These are phyloP conservation scores for Heteromyza rotundicornis DNA, from an alignment of 2,888 invertebrate species.

Conservation along the genomic window DNA sequence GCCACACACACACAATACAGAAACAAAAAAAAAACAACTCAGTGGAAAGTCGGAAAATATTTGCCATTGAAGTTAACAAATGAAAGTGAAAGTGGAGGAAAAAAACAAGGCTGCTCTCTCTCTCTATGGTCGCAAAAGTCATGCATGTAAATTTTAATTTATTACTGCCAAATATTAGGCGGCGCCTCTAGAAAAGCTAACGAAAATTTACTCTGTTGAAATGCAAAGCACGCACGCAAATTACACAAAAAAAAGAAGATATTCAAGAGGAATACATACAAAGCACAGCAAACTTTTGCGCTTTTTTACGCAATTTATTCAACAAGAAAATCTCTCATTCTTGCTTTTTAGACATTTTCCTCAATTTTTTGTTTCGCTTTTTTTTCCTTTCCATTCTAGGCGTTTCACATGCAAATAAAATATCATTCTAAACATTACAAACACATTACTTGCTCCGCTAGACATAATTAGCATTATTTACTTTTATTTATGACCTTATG, in stretches of 20 bases:
- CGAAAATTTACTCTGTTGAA: background rate
- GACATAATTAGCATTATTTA: background rate
- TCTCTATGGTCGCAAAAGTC: too few relatives aligned
- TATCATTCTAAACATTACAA: background rate
- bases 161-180: background rate
- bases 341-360: background rate
- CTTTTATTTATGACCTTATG: background rate
- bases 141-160: background rate
- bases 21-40: slow-evolving; percentile 6
- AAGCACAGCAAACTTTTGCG: background rate
- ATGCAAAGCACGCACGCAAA: background rate
- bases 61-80: too few relatives aligned
- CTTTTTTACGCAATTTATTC: background rate
- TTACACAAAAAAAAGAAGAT: too few relatives aligned
- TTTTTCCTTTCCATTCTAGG: too few relatives aligned
- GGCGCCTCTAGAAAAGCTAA: background rate
- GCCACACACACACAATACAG: background rate
- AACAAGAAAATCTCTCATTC: background rate
- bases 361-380: too few relatives aligned
- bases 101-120: background rate
- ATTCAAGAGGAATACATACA: too few relatives aligned
- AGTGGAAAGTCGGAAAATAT: too few relatives aligned
- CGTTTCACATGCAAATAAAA: background rate
- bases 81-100: background rate
- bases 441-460: background rate